Evolutionary conservation across 2,888 invertebrate species (phyloP).

Genomic region (Drosophila anomelani): DNA sequence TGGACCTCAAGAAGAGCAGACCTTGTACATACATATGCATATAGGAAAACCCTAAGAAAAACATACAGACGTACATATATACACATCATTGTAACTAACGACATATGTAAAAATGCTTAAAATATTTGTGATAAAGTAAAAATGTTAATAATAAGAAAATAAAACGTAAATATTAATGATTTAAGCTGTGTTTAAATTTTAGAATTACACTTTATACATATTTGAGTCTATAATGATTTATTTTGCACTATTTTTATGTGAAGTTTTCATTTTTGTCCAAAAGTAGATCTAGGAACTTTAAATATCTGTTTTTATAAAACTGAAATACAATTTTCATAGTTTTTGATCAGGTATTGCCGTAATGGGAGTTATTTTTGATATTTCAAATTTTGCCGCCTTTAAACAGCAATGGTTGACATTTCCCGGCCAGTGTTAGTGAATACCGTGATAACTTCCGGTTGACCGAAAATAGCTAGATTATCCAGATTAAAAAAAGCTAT

Average conservation of each 20-base stretch:
- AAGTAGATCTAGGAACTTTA: too few relatives aligned
- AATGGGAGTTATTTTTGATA: not conserved
- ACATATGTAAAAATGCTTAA: constrained; percentile 80
- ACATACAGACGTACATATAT: constrained; percentile 28
- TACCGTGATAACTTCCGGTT: too few relatives aligned
- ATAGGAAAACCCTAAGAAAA: constrained; percentile 17
- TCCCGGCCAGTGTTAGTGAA: not conserved
- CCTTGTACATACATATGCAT: constrained; percentile 50
- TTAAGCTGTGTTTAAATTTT: not conserved
- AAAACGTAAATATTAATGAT: constrained; percentile 66
- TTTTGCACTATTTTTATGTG: too few relatives aligned
- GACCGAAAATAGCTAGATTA: not conserved
- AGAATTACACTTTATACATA: not conserved
- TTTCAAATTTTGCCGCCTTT: not conserved
- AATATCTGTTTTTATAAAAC: too few relatives aligned
- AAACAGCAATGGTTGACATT: not conserved
- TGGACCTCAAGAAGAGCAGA: constrained; percentile 36
- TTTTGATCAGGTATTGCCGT: not conserved
- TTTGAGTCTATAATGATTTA: too few relatives aligned
- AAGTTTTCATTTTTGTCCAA: not conserved
- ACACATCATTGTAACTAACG: constrained; percentile 76
- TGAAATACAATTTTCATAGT: not conserved
- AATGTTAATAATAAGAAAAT: constrained; percentile 78
- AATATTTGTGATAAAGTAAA: constrained; percentile 81
- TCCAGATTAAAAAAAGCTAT: too few relatives aligned